Conservation (phyloP, 1,140 invertebrate species). For the Eumaeus atala region DNA sequence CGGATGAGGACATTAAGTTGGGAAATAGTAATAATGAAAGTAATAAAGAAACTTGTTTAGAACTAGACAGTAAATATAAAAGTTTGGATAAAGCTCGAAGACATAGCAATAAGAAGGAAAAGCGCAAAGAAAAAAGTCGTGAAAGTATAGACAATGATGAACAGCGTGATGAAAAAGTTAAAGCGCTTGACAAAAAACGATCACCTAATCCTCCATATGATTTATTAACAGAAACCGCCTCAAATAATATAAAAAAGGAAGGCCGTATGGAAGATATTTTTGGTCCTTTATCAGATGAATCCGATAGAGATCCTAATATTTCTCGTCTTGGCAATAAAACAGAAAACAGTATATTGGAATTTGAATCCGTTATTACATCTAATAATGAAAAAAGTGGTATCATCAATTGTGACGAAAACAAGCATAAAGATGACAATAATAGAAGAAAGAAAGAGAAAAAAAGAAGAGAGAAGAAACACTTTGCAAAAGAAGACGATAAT, state of each 20-base stretch:
- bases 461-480: slow-evolving; percentile 76
- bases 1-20: slow-evolving; percentile 75
- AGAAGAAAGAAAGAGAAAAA: slow-evolving; percentile 81
- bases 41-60: slow-evolving; percentile 12
- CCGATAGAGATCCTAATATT: slow-evolving; percentile 48
- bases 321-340: slow-evolving; percentile 12
- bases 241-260: slow-evolving; percentile 74
- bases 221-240: slow-evolving; percentile 31
- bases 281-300: slow-evolving; percentile 87
- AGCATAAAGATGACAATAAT: slow-evolving; percentile 70
- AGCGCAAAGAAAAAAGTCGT: slow-evolving; percentile 80
- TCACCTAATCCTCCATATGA: slow-evolving; percentile 41
- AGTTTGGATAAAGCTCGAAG: slow-evolving; percentile 76
- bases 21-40: slow-evolving; percentile 36
- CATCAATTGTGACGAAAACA: slow-evolving; percentile 47
- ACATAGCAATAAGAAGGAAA: slow-evolving; percentile 82
- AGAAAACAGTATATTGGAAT: slow-evolving; percentile 31
- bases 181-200: slow-evolving; percentile 77
- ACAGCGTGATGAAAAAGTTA: slow-evolving; percentile 75
- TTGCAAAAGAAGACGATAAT: slow-evolving; percentile 80
- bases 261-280: slow-evolving; percentile 92
- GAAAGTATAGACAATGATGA: slow-evolving; percentile 72
- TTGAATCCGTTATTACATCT: slow-evolving; percentile 19
- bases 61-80: slow-evolving; percentile 55
- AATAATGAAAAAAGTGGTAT: slow-evolving; percentile 7